Conservation (phyloP, 2,888 invertebrate genomes). For the Cheilosia vulpina region DNA sequence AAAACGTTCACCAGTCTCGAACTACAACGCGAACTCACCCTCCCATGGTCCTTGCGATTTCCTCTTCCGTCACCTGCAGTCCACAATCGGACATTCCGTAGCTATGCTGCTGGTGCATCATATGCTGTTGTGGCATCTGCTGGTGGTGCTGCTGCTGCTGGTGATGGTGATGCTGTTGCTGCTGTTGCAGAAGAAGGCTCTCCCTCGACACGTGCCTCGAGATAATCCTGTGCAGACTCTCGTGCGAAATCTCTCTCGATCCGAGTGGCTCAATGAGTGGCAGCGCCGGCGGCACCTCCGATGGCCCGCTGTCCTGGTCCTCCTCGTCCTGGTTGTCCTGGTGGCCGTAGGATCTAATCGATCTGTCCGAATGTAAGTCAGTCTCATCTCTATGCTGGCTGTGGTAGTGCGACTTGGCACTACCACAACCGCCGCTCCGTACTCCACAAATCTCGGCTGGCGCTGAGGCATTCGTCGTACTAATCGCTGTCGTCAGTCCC, state of each 20-base stretch:
- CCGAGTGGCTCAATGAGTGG: constrained; percentile 91
- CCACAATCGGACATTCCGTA: constrained; percentile 91
- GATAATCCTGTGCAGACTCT: constrained; percentile 87
- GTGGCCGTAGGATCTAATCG: constrained; percentile 76
- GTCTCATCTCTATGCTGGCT: constrained; percentile 82
- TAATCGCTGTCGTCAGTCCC: constrained; percentile 84
- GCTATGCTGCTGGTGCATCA: constrained; percentile 87
- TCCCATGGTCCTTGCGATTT: constrained; percentile 94
- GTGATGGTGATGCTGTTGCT: constrained; percentile 77
- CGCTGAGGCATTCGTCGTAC: constrained; percentile 78
- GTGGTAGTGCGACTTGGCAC: constrained; percentile 72
- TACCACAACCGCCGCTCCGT: constrained; percentile 67
- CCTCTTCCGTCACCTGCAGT: constrained; percentile 96
- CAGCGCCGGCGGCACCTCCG: constrained; percentile 91
- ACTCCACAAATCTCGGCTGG: constrained; percentile 78
- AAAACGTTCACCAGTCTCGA: neutral
- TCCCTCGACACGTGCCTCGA: constrained; percentile 86
- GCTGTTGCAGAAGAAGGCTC: constrained; percentile 85
- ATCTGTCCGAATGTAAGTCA: constrained; percentile 82
- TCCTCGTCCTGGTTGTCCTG: constrained; percentile 85
- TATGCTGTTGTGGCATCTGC: constrained; percentile 86
- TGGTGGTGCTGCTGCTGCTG: constrained; percentile 76
- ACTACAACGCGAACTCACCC: constrained; percentile 81
- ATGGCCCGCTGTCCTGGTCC: constrained; percentile 92
- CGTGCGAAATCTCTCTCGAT: constrained; percentile 92